phyloP scores from a whole-genome alignment of 1,140 invertebrate species.

The Nasonia longicornis region DNA sequence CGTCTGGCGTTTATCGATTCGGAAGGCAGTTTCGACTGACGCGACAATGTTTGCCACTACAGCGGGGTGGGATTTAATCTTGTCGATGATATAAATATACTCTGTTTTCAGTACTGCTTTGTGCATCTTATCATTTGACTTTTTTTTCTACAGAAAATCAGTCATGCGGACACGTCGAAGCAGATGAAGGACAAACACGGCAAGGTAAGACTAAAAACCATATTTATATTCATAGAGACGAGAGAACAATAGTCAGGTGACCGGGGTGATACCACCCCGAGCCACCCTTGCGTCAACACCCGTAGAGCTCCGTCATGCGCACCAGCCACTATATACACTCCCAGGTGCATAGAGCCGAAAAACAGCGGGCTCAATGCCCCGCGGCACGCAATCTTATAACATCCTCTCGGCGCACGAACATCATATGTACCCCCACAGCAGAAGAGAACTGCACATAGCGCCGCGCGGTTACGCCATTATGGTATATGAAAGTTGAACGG shows the following conservation, averaged over 20 bases:
- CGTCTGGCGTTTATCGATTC: too few species aligned
- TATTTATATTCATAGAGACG: too few species aligned
- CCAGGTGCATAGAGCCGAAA: conserved; percentile 48
- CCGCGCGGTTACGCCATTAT: conserved; percentile 67
- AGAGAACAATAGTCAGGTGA: not conserved
- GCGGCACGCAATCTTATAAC: conserved; percentile 64
- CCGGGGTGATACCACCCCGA: conserved; percentile 47
- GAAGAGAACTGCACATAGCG: conserved; percentile 26
- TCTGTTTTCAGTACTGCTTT: too few species aligned
- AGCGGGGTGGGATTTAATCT: too few species aligned
- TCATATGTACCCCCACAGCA: not conserved
- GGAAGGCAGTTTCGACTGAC: too few species aligned
- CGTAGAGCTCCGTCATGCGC: conserved; percentile 45
- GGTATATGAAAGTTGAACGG: conserved; percentile 54
- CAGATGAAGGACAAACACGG: too few species aligned
- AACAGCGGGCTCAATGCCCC: conserved; percentile 59
- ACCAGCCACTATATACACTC: conserved; percentile 9
- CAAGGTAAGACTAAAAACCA: too few species aligned
- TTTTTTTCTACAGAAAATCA: too few species aligned
- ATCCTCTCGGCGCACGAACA: not conserved
- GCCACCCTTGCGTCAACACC: conserved; percentile 54
- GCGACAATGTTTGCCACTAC: too few species aligned
- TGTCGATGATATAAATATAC: too few species aligned
- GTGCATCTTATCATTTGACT: too few species aligned
- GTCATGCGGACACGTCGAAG: too few species aligned